phyloP scores from a whole-genome alignment of 2,113 vertebrate species.

The Caranx ignobilis region DNA sequence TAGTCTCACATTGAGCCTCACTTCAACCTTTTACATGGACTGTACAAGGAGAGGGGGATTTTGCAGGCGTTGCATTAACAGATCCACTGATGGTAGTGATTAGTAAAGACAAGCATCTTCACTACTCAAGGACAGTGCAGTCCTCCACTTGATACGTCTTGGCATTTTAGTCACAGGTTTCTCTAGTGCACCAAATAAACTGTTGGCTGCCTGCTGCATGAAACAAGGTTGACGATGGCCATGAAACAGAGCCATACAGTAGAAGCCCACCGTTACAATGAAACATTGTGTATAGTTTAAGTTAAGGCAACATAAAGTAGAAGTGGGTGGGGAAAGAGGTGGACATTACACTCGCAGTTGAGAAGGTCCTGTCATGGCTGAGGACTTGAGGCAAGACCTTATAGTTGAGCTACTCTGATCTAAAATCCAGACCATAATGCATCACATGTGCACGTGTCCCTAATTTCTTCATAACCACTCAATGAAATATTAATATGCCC shows the following conservation, averaged over 20 bases:
- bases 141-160: constrained; percentile 24
- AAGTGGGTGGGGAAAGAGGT: background rate
- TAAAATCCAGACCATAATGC: background rate
- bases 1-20: constrained; percentile 69
- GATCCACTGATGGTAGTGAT: constrained; percentile 46
- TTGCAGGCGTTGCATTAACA: constrained; percentile 54
- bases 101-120: constrained; percentile 61
- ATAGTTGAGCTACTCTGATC: background rate
- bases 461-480: background rate
- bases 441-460: background rate
- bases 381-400: background rate
- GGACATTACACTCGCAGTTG: background rate
- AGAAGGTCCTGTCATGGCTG: background rate
- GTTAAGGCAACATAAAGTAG: background rate
- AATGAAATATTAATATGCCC: constrained; percentile 1
- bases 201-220: background rate
- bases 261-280: background rate
- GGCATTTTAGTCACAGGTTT: constrained; percentile 28
- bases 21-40: constrained; percentile 70
- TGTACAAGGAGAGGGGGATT: constrained; percentile 45
- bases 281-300: background rate
- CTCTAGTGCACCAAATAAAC: constrained; percentile 11
- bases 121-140: constrained; percentile 44
- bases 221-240: background rate
- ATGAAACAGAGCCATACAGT: background rate